Conservation (phyloP, 1,140 invertebrate species). For the Leptopilina clavipes region DNA sequence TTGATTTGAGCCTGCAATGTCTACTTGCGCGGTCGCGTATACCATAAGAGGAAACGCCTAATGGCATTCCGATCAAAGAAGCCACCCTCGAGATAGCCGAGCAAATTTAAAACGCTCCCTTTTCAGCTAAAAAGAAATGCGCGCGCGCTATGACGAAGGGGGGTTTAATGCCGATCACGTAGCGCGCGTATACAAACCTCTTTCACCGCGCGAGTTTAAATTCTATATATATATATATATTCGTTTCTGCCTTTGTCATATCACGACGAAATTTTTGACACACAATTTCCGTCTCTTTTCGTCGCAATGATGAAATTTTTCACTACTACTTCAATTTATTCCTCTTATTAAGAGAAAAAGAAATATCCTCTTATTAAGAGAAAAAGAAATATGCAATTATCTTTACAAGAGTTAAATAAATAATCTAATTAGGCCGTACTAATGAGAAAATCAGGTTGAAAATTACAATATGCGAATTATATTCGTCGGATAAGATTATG, state of each 20-base stretch:
- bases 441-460: too few species aligned
- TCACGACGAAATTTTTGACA: slow-evolving; percentile 33
- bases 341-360: too few species aligned
- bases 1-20: slow-evolving; percentile 41
- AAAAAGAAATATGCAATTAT: too few species aligned
- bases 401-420: too few species aligned
- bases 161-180: slow-evolving; percentile 69
- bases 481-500: slow-evolving; percentile 57
- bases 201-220: slow-evolving; percentile 38
- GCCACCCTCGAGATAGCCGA: slow-evolving; percentile 64
- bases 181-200: slow-evolving; percentile 56
- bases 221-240: background rate
- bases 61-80: slow-evolving; percentile 69
- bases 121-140: slow-evolving; percentile 55
- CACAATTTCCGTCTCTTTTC: background rate
- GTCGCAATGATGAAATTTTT: too few species aligned
- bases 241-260: slow-evolving; percentile 42
- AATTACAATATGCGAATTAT: background rate
- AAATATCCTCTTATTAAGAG: too few species aligned
- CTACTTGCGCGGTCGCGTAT: slow-evolving; percentile 37
- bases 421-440: too few species aligned
- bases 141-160: slow-evolving; percentile 59
- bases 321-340: too few species aligned
- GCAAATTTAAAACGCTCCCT: slow-evolving; percentile 70
- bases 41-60: slow-evolving; percentile 53